phyloP scores from a whole-genome alignment of 2,797 vertebrate genomes.

The Varecia variegata region DNA sequence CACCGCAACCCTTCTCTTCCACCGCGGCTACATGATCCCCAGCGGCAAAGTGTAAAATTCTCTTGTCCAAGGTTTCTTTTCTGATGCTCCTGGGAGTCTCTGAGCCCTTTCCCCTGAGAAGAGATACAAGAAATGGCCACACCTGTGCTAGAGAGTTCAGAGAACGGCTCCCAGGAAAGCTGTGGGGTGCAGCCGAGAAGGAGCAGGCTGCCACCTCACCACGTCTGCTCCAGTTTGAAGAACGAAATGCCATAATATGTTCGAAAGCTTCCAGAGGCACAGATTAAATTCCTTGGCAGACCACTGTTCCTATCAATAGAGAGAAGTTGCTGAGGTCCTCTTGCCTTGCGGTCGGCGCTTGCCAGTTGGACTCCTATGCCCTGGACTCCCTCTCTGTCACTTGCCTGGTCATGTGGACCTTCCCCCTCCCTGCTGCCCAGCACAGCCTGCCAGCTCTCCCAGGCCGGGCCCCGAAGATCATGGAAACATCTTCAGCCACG shows the following conservation, averaged over 20 bases:
- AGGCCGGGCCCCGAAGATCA: not conserved
- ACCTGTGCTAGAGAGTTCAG: not conserved
- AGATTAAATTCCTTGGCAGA: not conserved
- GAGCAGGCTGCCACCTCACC: not conserved
- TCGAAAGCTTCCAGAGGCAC: not conserved
- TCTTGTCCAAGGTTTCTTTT: not conserved
- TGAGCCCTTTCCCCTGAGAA: not conserved
- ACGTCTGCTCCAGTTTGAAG: not conserved
- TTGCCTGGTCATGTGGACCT: not conserved
- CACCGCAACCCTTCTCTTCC: not conserved
- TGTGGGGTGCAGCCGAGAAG: no score
- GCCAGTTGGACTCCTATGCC: not conserved
- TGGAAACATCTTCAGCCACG: not conserved
- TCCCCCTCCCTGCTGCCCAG: not conserved
- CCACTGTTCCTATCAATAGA: not conserved
- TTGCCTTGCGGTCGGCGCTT: not conserved
- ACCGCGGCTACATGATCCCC: not conserved
- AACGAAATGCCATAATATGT: not conserved
- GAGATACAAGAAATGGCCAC: not conserved
- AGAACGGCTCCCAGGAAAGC: not conserved
- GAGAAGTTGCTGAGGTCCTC: not conserved
- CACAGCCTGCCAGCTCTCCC: not conserved
- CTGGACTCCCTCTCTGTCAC: not conserved
- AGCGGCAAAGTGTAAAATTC: not conserved
- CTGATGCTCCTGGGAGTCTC: not conserved